These are phyloP conservation scores for Bradypodion pumilum DNA, from an alignment of 2,797 vertebrate species.

Conservation along the genomic window DNA sequence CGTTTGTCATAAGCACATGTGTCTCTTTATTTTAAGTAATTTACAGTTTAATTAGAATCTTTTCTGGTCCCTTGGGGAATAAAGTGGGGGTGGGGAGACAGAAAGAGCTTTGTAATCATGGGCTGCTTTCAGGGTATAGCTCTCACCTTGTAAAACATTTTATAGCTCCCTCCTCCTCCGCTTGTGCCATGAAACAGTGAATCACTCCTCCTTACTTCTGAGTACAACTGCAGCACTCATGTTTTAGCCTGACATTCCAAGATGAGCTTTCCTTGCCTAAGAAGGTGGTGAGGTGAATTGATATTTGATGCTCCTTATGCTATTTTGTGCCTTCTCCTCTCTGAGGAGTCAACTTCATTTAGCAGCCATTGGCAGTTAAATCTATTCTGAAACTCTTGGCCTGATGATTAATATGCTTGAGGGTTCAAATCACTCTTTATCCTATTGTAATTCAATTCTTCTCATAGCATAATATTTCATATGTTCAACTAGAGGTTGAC, in stretches of 20 bases:
- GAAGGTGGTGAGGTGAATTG: constrained; percentile 62
- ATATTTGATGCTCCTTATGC: constrained; percentile 84
- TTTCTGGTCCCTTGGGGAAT: constrained; percentile 47
- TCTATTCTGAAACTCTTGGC: constrained; percentile 68
- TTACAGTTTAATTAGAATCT: constrained; percentile 72
- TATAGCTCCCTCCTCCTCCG: constrained; percentile 72
- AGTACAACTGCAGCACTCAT: constrained; percentile 83
- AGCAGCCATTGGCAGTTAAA: constrained; percentile 69
- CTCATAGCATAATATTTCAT: constrained; percentile 87
- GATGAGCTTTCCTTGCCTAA: constrained; percentile 84
- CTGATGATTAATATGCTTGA: constrained; percentile 85
- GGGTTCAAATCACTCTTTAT: constrained; percentile 78
- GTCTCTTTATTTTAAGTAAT: constrained; percentile 69
- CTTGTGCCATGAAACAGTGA: constrained; percentile 76
- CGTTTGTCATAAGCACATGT: constrained; percentile 61
- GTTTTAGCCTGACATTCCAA: constrained; percentile 86
- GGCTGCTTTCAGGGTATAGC: constrained; percentile 65
- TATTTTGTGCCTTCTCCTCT: constrained; percentile 80
- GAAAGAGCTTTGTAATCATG: constrained; percentile 68
- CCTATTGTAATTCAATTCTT: constrained; percentile 73
- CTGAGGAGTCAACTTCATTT: constrained; percentile 69
- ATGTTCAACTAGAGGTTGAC: constrained; percentile 85
- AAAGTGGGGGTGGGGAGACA: constrained; percentile 53
- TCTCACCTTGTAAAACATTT: constrained; percentile 81
- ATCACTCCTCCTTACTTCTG: constrained; percentile 78